A percentile compares a stretch with the other conserved stretches of the same genome.
Conservation (phyloP, 2,113 vertebrate genomes). For the Tragelaphus strepsiceros region DNA sequence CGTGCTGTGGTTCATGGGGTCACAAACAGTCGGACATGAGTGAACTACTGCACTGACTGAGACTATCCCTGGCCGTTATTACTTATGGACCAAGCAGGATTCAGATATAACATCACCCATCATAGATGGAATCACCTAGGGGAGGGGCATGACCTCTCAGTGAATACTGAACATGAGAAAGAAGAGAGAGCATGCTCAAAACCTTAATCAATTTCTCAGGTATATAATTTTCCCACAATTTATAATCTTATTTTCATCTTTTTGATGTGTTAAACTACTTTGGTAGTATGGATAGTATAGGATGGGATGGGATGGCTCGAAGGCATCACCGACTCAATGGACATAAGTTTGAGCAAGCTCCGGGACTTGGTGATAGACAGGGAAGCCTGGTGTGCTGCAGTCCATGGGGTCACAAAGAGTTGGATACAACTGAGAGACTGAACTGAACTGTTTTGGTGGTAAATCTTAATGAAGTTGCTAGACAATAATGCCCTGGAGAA, state of each 20-base stretch:
- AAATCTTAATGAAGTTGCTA: not conserved
- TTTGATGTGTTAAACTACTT: not conserved
- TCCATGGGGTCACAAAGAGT: not conserved
- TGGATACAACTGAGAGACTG: not conserved
- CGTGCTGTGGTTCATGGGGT: not conserved
- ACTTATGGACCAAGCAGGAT: not conserved
- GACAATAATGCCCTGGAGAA: not conserved
- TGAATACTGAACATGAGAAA: not conserved
- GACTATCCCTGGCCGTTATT: not conserved
- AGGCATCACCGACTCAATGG: not conserved
- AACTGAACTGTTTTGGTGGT: not conserved
- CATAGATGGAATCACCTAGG: not conserved
- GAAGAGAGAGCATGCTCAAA: not conserved
- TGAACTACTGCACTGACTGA: not conserved
- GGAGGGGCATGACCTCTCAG: not conserved
- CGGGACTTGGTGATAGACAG: not conserved
- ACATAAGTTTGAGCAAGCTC: not conserved
- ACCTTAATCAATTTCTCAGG: not conserved
- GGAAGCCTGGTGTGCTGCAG: not conserved
- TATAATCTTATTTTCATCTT: not conserved
- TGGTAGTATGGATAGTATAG: not conserved
- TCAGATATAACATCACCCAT: not conserved
- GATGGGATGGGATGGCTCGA: not conserved
- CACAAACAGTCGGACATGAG: not conserved
- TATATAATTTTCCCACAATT: not conserved